phyloP scores from a whole-genome alignment of 1,140 invertebrate genomes.

The Acromyrmex echinatior region DNA sequence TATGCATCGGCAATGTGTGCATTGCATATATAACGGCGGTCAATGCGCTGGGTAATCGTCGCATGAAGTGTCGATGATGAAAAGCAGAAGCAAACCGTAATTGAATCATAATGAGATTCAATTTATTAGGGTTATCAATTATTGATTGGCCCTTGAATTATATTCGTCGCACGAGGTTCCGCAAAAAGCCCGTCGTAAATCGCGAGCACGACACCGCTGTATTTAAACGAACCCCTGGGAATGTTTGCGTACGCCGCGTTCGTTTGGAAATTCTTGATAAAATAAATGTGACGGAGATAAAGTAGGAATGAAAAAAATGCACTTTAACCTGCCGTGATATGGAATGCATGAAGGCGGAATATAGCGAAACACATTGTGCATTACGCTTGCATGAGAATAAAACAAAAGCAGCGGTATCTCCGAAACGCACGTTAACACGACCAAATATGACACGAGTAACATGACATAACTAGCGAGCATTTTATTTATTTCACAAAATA shows the following conservation, averaged over 20 bases:
- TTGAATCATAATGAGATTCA: constrained; percentile 72
- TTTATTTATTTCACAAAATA: constrained; percentile 43
- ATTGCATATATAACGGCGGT: neutral
- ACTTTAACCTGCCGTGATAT: constrained; percentile 26
- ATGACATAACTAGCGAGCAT: constrained; percentile 11
- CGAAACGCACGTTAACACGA: constrained; percentile 33
- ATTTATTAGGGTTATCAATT: constrained; percentile 71
- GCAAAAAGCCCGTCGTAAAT: constrained; percentile 57
- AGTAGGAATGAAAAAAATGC: constrained; percentile 38
- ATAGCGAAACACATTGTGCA: constrained; percentile 21
- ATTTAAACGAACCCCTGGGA: constrained; percentile 33
- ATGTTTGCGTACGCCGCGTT: neutral
- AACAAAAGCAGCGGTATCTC: constrained; percentile 12
- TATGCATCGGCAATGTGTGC: constrained; percentile 1
- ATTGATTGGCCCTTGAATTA: constrained; percentile 53
- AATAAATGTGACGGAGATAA: constrained; percentile 54
- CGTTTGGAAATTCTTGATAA: constrained; percentile 60
- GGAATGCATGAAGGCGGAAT: neutral
- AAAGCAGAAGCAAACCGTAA: constrained; percentile 70
- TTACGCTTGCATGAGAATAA: constrained; percentile 14
- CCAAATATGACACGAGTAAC: constrained; percentile 16
- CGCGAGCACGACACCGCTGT: neutral
- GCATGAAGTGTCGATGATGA: constrained; percentile 68
- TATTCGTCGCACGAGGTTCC: constrained; percentile 36
- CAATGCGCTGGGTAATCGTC: constrained; percentile 47